phyloP scores from a whole-genome alignment of 2,888 invertebrate genomes.

The Drosophila lacicola region DNA sequence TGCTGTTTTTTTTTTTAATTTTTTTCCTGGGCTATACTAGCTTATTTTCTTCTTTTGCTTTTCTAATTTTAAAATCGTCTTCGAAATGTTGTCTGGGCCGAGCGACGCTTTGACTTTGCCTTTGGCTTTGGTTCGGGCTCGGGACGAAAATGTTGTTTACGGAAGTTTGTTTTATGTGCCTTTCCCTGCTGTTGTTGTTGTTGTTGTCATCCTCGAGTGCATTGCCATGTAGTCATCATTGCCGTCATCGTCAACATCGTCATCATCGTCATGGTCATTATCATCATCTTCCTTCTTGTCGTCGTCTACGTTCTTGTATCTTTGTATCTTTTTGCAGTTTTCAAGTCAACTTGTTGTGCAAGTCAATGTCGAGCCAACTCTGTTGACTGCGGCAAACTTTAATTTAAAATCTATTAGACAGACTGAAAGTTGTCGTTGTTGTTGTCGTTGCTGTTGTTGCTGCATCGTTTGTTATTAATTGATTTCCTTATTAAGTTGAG shows the following conservation, averaged over 20 bases:
- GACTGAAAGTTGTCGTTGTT: slow-evolving; percentile 47
- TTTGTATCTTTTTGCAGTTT: slow-evolving; percentile 58
- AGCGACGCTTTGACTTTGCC: slow-evolving; percentile 48
- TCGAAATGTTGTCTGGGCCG: slow-evolving; percentile 67
- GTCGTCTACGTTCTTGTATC: slow-evolving; percentile 52
- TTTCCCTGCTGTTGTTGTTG: slow-evolving; percentile 18
- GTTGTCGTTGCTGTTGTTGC: slow-evolving; percentile 22
- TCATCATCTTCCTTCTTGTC: slow-evolving; percentile 5
- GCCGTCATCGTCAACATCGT: slow-evolving; percentile 44
- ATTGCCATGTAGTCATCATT: slow-evolving; percentile 72
- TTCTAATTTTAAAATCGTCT: slow-evolving; percentile 79
- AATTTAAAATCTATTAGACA: slow-evolving; percentile 76
- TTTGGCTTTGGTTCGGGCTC: slow-evolving; percentile 35
- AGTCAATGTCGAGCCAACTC: slow-evolving; percentile 67
- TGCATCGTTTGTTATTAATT: slow-evolving; percentile 76
- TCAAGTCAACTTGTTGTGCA: slow-evolving; percentile 73
- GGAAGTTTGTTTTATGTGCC: slow-evolving; percentile 65
- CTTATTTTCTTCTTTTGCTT: slow-evolving; percentile 50
- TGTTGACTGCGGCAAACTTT: slow-evolving; percentile 69
- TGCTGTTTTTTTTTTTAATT: slow-evolving; percentile 4
- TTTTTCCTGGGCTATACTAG: slow-evolving; percentile 22
- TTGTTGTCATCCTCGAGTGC: slow-evolving; percentile 63
- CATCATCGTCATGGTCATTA: slow-evolving; percentile 27
- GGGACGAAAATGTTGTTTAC: slow-evolving; percentile 63
- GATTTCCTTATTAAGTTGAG: slow-evolving; percentile 76